Percentiles rank a stretch among this genome's conserved stretches.
Conservation (phyloP, 2,888 invertebrate species). For the Apodemia duryi region DNA sequence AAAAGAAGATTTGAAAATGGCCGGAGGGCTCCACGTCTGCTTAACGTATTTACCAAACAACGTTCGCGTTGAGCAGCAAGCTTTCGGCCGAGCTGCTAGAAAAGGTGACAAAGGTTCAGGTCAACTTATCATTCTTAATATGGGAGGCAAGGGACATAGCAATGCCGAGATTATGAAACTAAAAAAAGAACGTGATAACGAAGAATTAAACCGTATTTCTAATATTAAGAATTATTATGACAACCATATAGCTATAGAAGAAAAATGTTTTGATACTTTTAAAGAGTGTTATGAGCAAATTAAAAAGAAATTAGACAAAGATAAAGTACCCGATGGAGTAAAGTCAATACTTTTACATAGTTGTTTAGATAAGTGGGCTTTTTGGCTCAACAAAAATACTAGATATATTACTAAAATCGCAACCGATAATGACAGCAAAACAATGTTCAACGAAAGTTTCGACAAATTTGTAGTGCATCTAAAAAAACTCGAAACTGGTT, state of each 20-base stretch:
- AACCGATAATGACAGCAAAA: background rate
- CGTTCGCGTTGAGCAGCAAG: slow-evolving; percentile 17
- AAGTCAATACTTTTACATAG: slow-evolving; percentile 18
- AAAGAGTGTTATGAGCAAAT: slow-evolving; percentile 15
- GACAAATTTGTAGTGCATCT: slow-evolving; percentile 8
- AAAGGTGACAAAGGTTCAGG: slow-evolving; percentile 19
- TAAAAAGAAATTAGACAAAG: slow-evolving; percentile 10
- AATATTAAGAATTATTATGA: slow-evolving; percentile 14
- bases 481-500: background rate
- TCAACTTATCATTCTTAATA: slow-evolving; percentile 14
- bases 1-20: slow-evolving; percentile 15
- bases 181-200: slow-evolving; percentile 18
- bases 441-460: slow-evolving; percentile 8
- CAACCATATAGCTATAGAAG: slow-evolving; percentile 16
- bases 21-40: slow-evolving; percentile 17
- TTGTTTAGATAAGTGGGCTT: slow-evolving; percentile 21
- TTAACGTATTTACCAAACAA: slow-evolving; percentile 19
- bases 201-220: slow-evolving; percentile 17
- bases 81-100: slow-evolving; percentile 19
- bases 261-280: slow-evolving; percentile 16
- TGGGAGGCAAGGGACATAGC: background rate
- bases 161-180: slow-evolving; percentile 17
- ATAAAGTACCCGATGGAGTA: slow-evolving; percentile 10
- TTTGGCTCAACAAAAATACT: slow-evolving; percentile 18
- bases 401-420: background rate